Evolutionary conservation across 2,888 invertebrate genomes (phyloP), one percentile per base, ranked within the genome.

Genomic region (Poecilobothrus nobilitatus): DNA sequence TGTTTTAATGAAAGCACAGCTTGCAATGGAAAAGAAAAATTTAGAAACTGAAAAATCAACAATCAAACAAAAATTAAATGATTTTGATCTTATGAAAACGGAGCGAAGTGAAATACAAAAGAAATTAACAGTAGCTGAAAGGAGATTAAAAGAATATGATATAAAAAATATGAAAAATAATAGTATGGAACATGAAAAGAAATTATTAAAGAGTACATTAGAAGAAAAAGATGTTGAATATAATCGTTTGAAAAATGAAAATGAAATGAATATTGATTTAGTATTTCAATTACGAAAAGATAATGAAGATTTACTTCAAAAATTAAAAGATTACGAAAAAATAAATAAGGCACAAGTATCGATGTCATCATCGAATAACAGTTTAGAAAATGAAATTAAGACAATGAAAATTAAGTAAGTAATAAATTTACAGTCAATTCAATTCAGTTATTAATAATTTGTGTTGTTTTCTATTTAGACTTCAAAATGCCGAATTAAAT

Each of bases 301-400:
- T 87, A 88, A 91, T 77, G 95, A 95, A 74, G 94, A 93, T 77
- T 81, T 91, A 2, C 87, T 86, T 73, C 86, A 88, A 74, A 93
- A 93, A 78, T 79, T 94, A 44, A 93, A 91, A 76, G 94, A 94
- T 80, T 94, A 90, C 78, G 91, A 91, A 77, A 90, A 89, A 78
- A 90, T 94, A 3, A 89, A 89, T 64, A 93, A 94, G 81, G 87
- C 92, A 21, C 92, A 94, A 76, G 85, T 90, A 72, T 91, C 88
- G 70, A 85, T 92, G 65, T 88, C 89, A 68, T 89, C 89, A 2
- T 93, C 92, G 74, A 91, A 89, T 69, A 85, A 87, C 0, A 88
- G 88, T 27, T 83, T 92, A 73, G 93, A 93, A 73, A 86, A 87
- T 33, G 94, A 95, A 80, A 84, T 94, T 22, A 85, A 87, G 71